Base-by-base conservation (phyloP, 2,888 invertebrate genomes). In the Cerastoderma edule region DNA sequence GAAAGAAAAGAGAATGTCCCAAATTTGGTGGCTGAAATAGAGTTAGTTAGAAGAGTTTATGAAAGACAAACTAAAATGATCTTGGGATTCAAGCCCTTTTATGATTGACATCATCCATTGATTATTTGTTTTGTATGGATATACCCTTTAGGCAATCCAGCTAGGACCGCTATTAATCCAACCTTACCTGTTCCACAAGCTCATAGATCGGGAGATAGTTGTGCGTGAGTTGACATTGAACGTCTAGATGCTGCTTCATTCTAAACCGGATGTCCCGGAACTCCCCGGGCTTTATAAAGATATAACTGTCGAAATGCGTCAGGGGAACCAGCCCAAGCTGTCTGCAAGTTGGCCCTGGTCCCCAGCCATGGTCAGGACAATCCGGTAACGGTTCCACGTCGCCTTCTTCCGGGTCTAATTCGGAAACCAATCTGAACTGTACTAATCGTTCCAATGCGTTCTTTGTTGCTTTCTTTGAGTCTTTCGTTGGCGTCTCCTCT, bases 301-400 rank as follows among this genome's bases (percentile, higher is more conserved):
- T 83, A 28, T 67, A 71, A 0, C 85, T 81, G 32, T 81, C 83
- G 39, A 72, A 69, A 50, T 85, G 81, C 0, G 83, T 72, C 6
- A 83, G 50, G 0, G 85, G 80, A 24, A 78, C 48, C 28, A 85
- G 67, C 1, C 85, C 85, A 8, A 78, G 44, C 22, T 66, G 28
- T 28, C 66, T 35, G 57, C 83, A 84, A 19, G 68, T 50, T 0
- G 84, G 84, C 10, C 82, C 83, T 3, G 84, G 84, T 22, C 86
- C 86, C 84, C 84, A 86, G n/a, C 86, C 86, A 46, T 75, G 75
- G 1, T 69, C 71, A 5, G 83, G 86, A 32, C 54, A 46, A 22
- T 80, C 78, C 39, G 86, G 86, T 32, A 83, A 57, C 0, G 80
- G 72, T n/a, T 83, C 80, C 24, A 73, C 10, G n/a, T 77, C 78